Evolutionary conservation across 2,888 invertebrate species (phyloP).

Genomic region (Hypselothyrea guttata): DNA sequence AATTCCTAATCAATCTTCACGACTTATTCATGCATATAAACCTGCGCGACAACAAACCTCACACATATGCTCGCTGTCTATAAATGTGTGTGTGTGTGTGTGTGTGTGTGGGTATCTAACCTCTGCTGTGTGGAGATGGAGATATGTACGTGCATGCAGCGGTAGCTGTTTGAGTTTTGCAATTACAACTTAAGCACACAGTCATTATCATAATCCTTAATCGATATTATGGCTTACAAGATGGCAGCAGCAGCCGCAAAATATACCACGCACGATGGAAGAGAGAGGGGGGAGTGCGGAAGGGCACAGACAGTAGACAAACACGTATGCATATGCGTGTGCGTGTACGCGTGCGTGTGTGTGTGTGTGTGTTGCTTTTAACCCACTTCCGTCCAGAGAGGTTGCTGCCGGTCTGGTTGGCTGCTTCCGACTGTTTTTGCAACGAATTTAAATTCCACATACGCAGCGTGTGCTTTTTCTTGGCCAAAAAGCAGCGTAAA

Average conservation of each 20-base stretch:
- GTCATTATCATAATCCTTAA: conserved; percentile 82
- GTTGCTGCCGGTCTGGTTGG: conserved; percentile 40
- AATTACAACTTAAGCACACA: conserved; percentile 81
- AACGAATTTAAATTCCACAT: conserved; percentile 70
- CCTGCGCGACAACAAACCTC: conserved; percentile 63
- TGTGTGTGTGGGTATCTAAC: conserved; percentile 16
- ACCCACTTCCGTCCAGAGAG: conserved; percentile 62
- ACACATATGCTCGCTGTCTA: conserved; percentile 14
- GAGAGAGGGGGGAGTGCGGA: not conserved
- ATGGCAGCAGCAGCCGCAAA: conserved; percentile 37
- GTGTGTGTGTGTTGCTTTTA: conserved; percentile 48
- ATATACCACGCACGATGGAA: not conserved
- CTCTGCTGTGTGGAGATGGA: conserved; percentile 7
- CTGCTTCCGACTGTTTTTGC: conserved; percentile 49
- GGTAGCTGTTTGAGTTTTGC: conserved; percentile 69
- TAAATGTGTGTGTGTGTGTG: conserved; percentile 2
- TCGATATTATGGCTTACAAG: conserved; percentile 79
- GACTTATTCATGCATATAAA: conserved; percentile 69
- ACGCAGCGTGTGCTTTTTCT: conserved; percentile 37
- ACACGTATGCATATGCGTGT: conserved; percentile 36
- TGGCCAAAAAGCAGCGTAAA: conserved; percentile 38
- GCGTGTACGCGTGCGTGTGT: conserved; percentile 5
- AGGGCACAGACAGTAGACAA: conserved; percentile 31
- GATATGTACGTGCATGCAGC: conserved; percentile 17
- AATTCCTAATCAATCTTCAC: conserved; percentile 73